Percentiles rank a stretch among this genome's conserved stretches.
Evolutionary conservation across 2,888 invertebrate species (phyloP).

Genomic region (Drosophila imparisetae): DNA sequence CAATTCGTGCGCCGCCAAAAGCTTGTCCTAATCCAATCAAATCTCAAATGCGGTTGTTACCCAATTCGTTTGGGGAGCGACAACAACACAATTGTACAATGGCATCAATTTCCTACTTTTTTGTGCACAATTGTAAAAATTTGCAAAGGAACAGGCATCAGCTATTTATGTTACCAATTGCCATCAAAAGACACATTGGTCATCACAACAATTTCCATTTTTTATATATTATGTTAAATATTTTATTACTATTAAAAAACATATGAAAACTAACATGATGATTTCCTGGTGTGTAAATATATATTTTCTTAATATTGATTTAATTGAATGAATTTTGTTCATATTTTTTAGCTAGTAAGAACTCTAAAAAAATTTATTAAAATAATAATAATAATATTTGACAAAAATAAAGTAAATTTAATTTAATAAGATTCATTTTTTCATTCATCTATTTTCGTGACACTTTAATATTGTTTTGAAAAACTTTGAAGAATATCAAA

Average conservation of each 20-base stretch:
- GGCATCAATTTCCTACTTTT: background rate
- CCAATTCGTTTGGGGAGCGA: slow-evolving; percentile 39
- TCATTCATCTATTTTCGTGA: background rate
- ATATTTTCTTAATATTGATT: too few relatives aligned
- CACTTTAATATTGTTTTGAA: background rate
- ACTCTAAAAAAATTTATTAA: background rate
- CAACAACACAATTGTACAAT: slow-evolving; percentile 22
- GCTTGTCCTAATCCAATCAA: slow-evolving; percentile 82
- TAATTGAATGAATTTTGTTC: background rate
- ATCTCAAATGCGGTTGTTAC: slow-evolving; percentile 76
- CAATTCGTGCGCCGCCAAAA: slow-evolving; percentile 74
- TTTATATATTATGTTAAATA: background rate
- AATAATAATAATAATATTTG: background rate
- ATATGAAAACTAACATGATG: background rate
- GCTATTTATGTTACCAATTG: background rate
- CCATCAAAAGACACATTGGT: background rate
- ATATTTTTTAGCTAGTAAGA: background rate
- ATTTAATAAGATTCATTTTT: fast-evolving
- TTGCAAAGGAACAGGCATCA: background rate
- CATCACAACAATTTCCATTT: background rate
- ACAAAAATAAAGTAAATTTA: background rate
- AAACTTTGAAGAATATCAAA: background rate
- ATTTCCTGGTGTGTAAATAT: background rate
- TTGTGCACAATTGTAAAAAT: background rate
- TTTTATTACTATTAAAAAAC: background rate